Evolutionary conservation across 2,113 vertebrate species (phyloP).

Genomic region (Gadus chalcogrammus): DNA sequence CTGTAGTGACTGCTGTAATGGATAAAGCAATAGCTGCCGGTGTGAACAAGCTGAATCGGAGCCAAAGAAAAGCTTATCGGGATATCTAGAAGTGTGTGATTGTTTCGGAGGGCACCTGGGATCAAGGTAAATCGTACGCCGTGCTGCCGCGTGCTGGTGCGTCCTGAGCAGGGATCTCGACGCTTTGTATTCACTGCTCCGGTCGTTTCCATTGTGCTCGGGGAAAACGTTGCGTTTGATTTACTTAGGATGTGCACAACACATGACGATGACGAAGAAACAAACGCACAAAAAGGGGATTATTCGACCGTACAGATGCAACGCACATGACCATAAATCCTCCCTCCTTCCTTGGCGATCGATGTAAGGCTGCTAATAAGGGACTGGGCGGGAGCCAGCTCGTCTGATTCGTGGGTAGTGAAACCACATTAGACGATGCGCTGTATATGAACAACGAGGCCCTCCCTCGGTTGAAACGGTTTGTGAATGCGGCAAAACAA

Average conservation of each 20-base stretch:
- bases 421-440: conserved; percentile 44
- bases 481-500: too few species aligned
- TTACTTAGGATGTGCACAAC: conserved; percentile 28
- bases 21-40: background rate
- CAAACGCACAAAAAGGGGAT: too few species aligned
- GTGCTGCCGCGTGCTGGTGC: conserved; percentile 6
- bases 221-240: conserved; percentile 7
- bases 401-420: conserved; percentile 16
- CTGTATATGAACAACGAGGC: background rate
- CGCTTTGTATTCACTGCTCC: background rate
- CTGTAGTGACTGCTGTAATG: conserved; percentile 9
- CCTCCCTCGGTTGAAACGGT: too few species aligned
- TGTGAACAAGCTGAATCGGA: background rate
- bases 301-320: too few species aligned
- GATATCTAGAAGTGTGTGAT: conserved; percentile 10
- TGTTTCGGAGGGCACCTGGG: background rate
- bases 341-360: conserved; percentile 29
- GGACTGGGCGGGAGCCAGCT: conserved; percentile 6
- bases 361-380: conserved; percentile 29
- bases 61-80: background rate
- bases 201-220: background rate
- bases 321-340: conserved; percentile 16
- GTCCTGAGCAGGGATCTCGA: conserved; percentile 4
- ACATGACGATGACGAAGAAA: conserved; percentile 5
- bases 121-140: conserved; percentile 9